Base-by-base conservation (phyloP, 2,888 invertebrate species). In the Tetramorium bicarinatum region DNA sequence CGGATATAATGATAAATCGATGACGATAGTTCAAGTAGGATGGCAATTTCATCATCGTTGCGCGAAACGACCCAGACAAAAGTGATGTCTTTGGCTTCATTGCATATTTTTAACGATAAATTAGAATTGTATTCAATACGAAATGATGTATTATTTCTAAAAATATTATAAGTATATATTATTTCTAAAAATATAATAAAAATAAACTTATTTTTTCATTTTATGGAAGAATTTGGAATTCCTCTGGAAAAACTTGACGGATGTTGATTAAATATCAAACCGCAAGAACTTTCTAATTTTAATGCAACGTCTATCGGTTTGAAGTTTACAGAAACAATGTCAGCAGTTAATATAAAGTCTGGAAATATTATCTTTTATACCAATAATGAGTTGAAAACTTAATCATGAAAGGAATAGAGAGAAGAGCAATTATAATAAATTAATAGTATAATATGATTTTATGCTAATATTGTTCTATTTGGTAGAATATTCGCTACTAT, bases 381-480 rank as follows among this genome's bases (percentile, higher is more conserved):
- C 4, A 47, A 2, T 15, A 75, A 44, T 2, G 11, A 25, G 13
- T 4, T 44, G n/a, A 47, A 62, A 34, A 62, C n/a, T 62, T 4
- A 61, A 44, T 61, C 11, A 15, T 21, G 15, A 75, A 15, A 34
- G 3, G 6, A 75, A n/a, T 62, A 34, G 2, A 41, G 3, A 7
- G 7, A 61, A 15, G n/a, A 66, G 21, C 13, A 21, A 66, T 49
- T 38, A 66, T 66, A 34, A 47, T 6, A 21, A 21, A 38, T 6
- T 25, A 69, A 62, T 15, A 61, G 21, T 21, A 18, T 49, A 75
- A 75, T 66, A 67, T n/a, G 4, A 47, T 52, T 9, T 13, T 69
- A 8, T 9, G 1, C 11, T 25, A 8, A 13, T 52, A 21, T 76
- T 25, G 21, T 11, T 25, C 49, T 76, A 76, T 18, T 44, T 15